phyloP scores from a whole-genome alignment of 2,888 invertebrate species.

The Oscheius sp. region DNA sequence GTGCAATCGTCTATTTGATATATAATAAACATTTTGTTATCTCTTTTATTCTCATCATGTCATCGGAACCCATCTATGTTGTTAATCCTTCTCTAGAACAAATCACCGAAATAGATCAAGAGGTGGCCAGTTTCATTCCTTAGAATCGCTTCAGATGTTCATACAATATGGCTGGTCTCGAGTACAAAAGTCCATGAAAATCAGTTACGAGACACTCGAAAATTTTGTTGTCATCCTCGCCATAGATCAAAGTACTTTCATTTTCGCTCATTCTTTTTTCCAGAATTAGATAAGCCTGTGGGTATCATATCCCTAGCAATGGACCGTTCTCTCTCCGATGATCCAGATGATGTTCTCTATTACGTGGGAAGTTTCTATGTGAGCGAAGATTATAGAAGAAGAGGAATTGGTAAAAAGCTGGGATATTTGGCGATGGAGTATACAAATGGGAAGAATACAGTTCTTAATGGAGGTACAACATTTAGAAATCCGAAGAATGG shows the following conservation, averaged over 20 bases:
- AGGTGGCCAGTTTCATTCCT: background rate
- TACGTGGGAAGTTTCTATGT: constrained; percentile 22
- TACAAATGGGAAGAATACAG: background rate
- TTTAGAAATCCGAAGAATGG: background rate
- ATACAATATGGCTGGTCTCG: constrained; percentile 9
- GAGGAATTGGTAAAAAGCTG: constrained; percentile 12
- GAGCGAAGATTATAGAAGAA: background rate
- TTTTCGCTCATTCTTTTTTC: background rate
- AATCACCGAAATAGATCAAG: background rate
- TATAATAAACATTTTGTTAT: no score
- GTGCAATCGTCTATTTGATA: no score
- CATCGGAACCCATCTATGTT: background rate
- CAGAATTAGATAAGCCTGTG: background rate
- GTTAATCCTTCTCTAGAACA: background rate
- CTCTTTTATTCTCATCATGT: background rate
- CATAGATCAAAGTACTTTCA: background rate
- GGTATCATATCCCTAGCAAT: constrained; percentile 5
- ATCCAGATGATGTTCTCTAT: background rate
- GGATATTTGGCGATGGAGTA: background rate
- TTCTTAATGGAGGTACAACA: constrained; percentile 2
- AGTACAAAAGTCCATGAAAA: constrained; percentile 8
- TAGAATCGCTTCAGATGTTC: background rate
- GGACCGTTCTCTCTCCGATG: background rate
- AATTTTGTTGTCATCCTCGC: constrained; percentile 1
- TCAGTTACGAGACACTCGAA: background rate